A percentile compares a stretch with the other conserved stretches of the same genome.
These are phyloP conservation scores for Eretmocerus hayati DNA, from an alignment of 2,888 invertebrate species.

Conservation along the genomic window DNA sequence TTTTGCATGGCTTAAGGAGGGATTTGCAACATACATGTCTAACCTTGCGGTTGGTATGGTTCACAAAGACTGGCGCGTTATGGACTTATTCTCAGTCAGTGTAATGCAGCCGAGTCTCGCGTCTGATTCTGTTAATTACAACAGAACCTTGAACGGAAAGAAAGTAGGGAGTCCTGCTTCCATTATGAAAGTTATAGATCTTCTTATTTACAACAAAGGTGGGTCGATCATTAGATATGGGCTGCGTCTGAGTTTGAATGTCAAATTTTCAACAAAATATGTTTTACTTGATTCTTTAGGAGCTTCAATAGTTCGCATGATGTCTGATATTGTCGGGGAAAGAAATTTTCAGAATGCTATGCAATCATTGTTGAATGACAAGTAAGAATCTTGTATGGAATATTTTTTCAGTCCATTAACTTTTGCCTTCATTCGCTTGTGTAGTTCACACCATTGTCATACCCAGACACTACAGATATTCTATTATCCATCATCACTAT, in stretches of 20 bases:
- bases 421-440: no score
- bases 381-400: no score
- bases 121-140: constrained; percentile 45
- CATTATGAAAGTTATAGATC: constrained; percentile 52
- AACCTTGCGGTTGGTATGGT: constrained; percentile 35
- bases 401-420: no score
- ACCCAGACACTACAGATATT: no score
- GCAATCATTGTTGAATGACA: constrained; percentile 26
- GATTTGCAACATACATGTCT: constrained; percentile 59
- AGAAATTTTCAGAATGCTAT: constrained; percentile 27
- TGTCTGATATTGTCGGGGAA: constrained; percentile 25
- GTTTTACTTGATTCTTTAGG: no score
- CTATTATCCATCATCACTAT: no score
- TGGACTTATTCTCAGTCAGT: constrained; percentile 52
- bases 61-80: constrained; percentile 47
- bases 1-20: constrained; percentile 67
- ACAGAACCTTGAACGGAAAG: constrained; percentile 53
- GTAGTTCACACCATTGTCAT: no score
- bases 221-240: no score
- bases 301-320: constrained; percentile 33
- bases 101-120: constrained; percentile 45
- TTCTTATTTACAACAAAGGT: constrained; percentile 60
- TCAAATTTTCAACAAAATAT: no score
- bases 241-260: no score
- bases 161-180: constrained; percentile 50